Base-by-base conservation (phyloP, 2,113 vertebrate species). In the Pao palembangensis region DNA sequence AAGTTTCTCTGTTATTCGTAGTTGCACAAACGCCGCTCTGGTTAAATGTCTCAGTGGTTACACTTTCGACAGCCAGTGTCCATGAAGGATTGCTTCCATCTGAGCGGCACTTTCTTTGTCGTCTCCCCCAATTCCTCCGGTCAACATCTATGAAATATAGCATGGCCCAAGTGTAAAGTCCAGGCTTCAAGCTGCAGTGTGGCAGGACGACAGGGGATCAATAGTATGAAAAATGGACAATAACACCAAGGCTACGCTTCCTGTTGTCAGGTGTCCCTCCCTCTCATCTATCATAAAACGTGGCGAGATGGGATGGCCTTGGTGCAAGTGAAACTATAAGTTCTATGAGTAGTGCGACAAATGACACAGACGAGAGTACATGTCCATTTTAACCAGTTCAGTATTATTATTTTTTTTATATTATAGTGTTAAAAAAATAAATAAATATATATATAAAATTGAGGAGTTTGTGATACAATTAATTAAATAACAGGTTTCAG, bases 161-260 rank as follows among this genome's bases (percentile, higher is more conserved):
- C 57, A 62, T 28, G 49, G 58, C 55, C 74, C 61, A 76, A 80
- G 75, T 76, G 71, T 73, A 85, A 80, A 81, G 79, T 78, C 71
- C 50, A 38, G 77, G 73, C 75, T 84, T 75, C 71, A 62, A 79
- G 70, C 67, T 50, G 61, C 64, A 51, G 67, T 72, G 57, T 75
- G 69, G 71, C 68, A 74, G 67, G 65, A 62, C 83, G 84, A 87
- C 84, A 70, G 51, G 65, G 47, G 34, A 88, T 89, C 87, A 75
- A 89, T 88, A 84, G 8, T 48, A 80, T 89, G 81, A 87, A 73
- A 73, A 83, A 88, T 88, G 75, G 67, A 79, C 64, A 76, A 64
- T 66, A 80, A 70, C 56, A 51, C 73, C 61, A 56, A 84, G 76
- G 82, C 73, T 69, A 80, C 67, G 76, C 59, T 80, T 78, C 31